These are phyloP conservation scores for Teleogryllus occipitalis DNA, from an alignment of 1,140 invertebrate species.

Conservation along the genomic window DNA sequence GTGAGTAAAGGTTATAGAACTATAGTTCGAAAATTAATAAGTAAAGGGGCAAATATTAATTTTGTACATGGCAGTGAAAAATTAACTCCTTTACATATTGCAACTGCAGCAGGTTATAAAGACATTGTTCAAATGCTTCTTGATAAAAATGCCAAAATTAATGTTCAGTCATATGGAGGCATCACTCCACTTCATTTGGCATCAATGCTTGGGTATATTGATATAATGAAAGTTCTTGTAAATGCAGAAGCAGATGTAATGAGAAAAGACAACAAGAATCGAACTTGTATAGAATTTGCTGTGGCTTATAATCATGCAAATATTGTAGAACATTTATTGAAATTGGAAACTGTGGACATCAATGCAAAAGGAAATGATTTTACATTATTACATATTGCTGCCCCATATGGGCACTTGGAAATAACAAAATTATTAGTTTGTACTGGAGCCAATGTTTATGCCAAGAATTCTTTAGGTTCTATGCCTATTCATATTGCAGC, in stretches of 20 bases:
- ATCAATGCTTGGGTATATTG: too few species aligned
- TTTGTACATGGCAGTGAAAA: neutral
- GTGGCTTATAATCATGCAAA: neutral
- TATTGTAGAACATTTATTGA: neutral
- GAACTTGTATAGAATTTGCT: neutral
- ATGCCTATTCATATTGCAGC: neutral
- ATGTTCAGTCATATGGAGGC: too few species aligned
- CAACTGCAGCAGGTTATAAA: neutral
- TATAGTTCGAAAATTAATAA: conserved; percentile 38
- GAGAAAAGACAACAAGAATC: neutral
- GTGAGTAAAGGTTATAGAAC: conserved; percentile 40
- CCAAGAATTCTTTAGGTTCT: neutral
- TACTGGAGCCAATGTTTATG: neutral
- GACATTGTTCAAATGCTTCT: neutral
- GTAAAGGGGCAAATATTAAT: conserved; percentile 19
- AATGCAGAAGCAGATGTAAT: neutral
- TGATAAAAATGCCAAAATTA: neutral
- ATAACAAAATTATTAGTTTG: neutral
- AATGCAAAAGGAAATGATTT: neutral
- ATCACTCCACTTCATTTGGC: too few species aligned
- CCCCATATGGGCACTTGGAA: neutral
- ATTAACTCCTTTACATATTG: neutral
- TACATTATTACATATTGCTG: conserved; percentile 24
- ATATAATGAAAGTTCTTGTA: neutral
- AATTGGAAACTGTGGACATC: neutral